Evolutionary conservation across 2,888 invertebrate genomes (phyloP).

Genomic region (Hermodice carunculata): DNA sequence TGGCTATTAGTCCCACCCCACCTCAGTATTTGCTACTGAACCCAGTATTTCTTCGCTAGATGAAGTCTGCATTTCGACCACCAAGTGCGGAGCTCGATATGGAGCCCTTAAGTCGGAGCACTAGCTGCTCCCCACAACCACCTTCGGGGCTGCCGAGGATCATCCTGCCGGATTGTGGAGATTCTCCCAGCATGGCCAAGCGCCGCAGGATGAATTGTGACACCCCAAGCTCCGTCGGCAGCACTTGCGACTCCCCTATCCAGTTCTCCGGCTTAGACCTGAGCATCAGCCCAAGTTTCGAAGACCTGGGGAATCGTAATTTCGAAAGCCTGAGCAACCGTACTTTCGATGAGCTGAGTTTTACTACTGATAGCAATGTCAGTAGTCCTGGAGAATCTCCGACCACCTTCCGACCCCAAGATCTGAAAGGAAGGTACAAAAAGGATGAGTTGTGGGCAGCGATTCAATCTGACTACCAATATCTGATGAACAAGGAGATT

Average conservation of each 20-base stretch:
- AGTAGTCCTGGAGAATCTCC: constrained; percentile 3
- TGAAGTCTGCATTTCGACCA: too few relatives aligned
- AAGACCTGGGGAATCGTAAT: not conserved
- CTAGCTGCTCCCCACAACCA: too few relatives aligned
- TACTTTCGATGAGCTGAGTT: constrained; percentile 17
- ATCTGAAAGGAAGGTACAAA: constrained; percentile 14
- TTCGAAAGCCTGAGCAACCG: not conserved
- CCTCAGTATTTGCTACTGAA: too few relatives aligned
- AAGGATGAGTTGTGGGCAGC: constrained; percentile 87
- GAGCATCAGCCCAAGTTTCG: not conserved
- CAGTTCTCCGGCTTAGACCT: too few relatives aligned
- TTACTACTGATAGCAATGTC: constrained; percentile 17
- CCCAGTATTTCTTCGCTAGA: too few relatives aligned
- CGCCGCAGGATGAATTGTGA: constrained; percentile 18
- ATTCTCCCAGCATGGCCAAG: constrained; percentile 13
- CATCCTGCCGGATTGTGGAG: too few relatives aligned
- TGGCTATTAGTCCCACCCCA: too few relatives aligned
- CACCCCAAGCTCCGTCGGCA: constrained; percentile 6
- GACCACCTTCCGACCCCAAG: not conserved
- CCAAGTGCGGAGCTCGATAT: too few relatives aligned
- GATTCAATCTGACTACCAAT: constrained; percentile 91
- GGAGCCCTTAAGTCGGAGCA: too few relatives aligned
- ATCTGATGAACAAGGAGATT: constrained; percentile 94
- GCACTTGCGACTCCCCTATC: constrained; percentile 4
- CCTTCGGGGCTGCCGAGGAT: too few relatives aligned